Evolutionary conservation across 2,888 invertebrate species (phyloP), one percentile per base, ranked within the genome.

Genomic region (Oligia latruncula): DNA sequence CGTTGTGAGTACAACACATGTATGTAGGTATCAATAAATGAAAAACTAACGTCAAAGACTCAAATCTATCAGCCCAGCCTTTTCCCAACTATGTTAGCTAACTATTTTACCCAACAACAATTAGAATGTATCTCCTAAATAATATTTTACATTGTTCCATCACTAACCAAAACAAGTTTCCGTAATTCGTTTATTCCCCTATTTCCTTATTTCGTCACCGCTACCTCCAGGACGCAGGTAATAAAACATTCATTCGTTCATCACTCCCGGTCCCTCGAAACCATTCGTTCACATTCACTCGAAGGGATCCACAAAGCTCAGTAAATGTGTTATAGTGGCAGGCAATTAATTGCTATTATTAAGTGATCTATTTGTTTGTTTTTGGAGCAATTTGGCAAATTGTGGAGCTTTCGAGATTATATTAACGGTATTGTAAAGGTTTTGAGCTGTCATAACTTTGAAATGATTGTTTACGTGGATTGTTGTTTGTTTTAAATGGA

Each of bases 241-340:
- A 91, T 93, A 90, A 92, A 92, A 90, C 90, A 93, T 92, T 93
- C 90, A 92, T 89, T 92, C 89, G 89, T 90, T 93, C 92, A 93
- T 92, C 91, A 91, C 82, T 89, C 89, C 74, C 80, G 78, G 77
- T 87, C 92, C 84, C 88, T 43, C 46, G 90, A 83, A 91, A 90
- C 80, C 87, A 89, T 90, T 91, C 92, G 71, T 90, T 90, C 84
- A 87, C 85, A 77, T 87, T 89, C 87, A 83, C 80, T 85, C 65
- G 66, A 70, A 77, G 79, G 43, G 74, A 73, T 83, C 80, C 72
- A 84, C 72, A 87, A 74, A 90, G 80, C 74, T 81, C 68, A 67
- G 81, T 84, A 84, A 85, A 85, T 83, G 81, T 78, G 81, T 84
- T 86, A 85, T 82, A 82, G 86, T 80, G 82, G 75, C 75, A 71